Base-by-base conservation (phyloP, 35 echinoderm and acorn worm species). In the Heliocidaris tuberculata region DNA sequence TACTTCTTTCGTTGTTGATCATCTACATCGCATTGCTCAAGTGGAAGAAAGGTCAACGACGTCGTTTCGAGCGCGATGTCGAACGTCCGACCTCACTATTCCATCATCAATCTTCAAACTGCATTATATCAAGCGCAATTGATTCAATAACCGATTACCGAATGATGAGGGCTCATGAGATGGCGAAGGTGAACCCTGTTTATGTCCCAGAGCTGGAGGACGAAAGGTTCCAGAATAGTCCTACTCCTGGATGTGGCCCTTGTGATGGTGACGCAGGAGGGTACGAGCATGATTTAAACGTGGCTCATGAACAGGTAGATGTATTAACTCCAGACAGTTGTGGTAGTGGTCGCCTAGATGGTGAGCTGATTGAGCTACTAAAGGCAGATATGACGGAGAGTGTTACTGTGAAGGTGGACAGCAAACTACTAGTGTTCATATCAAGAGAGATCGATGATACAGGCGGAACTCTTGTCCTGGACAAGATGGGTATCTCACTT, bases 401-500 rank as follows among this genome's bases (percentile, higher is more conserved):
- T 86, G 92, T 95, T 29, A 94, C 94, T 2, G 59, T 95, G 48
- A 92, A 93, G 60, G 95, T 99, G 0, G 88, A 93, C 0, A 86
- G 88, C 13, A 99, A 99, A 88, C 87, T 96, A 1, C 54, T 99
- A 1, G 98, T 99, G 47, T 99, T 96, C 90, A 97, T 97, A 17
- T 97, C 97, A 5, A 85, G 96, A 24, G 94, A 88, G 65, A 95
- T 99, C 12, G 97, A 95, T 35, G 93, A 95, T 42, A 47, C 59
- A 13, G 98, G 98, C 31, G 98, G 93, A 12, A 47, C 86, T 47
- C 85, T 99, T 13, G 97, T 97, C 6, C 95, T 99, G 32, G 96
- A 96, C 31, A 94, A 96, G 30, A 99, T 99, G 98, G 98, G 98
- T 7, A 99, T 99, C 31, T 99, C 98, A 21, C 94, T 99, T 16